phyloP scores from a whole-genome alignment of 2,888 invertebrate genomes.

The Pyrrhosoma nymphula region DNA sequence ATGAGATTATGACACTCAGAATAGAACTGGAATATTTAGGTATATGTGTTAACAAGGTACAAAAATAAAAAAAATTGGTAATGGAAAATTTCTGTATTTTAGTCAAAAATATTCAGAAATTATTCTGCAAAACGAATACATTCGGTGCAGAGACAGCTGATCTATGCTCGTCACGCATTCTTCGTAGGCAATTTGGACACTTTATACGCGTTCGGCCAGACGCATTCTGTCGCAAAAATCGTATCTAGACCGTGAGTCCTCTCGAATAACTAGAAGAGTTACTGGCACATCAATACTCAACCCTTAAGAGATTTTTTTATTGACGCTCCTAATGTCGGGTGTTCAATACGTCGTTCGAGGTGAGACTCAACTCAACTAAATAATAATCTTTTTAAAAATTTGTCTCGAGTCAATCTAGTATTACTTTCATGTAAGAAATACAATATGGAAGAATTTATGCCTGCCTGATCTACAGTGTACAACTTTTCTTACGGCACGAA shows the following conservation, averaged over 20 bases:
- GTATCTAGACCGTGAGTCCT: neutral
- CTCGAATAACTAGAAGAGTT: neutral
- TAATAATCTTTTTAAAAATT: neutral
- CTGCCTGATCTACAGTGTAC: conserved; percentile 73
- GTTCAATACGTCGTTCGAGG: neutral
- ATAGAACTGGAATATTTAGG: conserved; percentile 77
- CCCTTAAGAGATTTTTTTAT: neutral
- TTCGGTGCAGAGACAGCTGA: neutral
- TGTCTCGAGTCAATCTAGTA: neutral
- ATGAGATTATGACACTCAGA: too few relatives aligned
- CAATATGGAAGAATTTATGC: conserved; percentile 71
- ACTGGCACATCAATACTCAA: neutral
- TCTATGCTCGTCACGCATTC: neutral
- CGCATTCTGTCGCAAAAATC: neutral
- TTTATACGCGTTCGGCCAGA: neutral
- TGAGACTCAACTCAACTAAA: neutral
- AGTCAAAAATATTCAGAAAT: conserved; percentile 77
- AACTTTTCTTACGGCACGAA: conserved; percentile 71
- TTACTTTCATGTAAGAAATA: conserved; percentile 54
- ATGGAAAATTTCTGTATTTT: conserved; percentile 76
- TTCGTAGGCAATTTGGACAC: neutral
- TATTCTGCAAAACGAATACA: conserved; percentile 75
- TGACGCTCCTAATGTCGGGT: neutral
- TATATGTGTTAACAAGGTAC: conserved; percentile 76
- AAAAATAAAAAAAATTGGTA: conserved; percentile 76